A percentile compares a stretch with the other conserved stretches of the same genome.
These are phyloP conservation scores for Lasioglossum morio DNA, from an alignment of 2,888 invertebrate genomes.

Conservation along the genomic window DNA sequence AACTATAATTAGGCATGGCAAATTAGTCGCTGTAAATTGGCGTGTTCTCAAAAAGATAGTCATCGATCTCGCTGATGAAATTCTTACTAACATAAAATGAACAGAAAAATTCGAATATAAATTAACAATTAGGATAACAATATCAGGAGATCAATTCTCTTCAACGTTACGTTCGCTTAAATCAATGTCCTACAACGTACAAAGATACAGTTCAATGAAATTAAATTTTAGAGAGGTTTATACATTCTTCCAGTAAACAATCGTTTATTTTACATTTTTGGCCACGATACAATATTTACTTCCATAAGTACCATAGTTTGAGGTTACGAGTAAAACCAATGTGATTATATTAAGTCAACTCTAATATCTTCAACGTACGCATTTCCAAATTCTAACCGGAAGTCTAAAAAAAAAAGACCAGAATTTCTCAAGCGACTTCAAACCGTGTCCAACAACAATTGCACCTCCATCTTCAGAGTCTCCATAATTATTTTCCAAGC, in stretches of 20 bases:
- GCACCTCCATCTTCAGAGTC: neutral
- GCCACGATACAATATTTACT: neutral
- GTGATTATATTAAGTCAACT: neutral
- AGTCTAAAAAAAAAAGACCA: neutral
- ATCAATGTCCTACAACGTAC: too few species aligned
- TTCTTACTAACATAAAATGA: neutral
- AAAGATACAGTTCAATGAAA: neutral
- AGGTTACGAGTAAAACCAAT: neutral
- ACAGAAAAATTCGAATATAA: neutral
- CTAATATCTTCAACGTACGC: neutral
- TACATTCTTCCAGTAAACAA: neutral
- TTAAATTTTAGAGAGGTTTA: too few species aligned
- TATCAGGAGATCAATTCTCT: neutral
- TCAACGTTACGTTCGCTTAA: too few species aligned
- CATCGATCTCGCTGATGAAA: neutral
- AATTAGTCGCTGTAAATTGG: neutral
- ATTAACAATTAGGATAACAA: neutral
- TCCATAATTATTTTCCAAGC: neutral
- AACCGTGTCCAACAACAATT: neutral
- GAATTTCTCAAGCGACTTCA: neutral
- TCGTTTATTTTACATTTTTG: neutral
- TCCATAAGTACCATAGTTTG: neutral
- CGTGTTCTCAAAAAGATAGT: neutral
- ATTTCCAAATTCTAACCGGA: neutral
- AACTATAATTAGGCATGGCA: neutral